A percentile compares a stretch with the other conserved stretches of the same genome.
These are phyloP conservation scores for Lanius ludovicianus DNA, from an alignment of 2,113 vertebrate genomes.

Conservation along the genomic window DNA sequence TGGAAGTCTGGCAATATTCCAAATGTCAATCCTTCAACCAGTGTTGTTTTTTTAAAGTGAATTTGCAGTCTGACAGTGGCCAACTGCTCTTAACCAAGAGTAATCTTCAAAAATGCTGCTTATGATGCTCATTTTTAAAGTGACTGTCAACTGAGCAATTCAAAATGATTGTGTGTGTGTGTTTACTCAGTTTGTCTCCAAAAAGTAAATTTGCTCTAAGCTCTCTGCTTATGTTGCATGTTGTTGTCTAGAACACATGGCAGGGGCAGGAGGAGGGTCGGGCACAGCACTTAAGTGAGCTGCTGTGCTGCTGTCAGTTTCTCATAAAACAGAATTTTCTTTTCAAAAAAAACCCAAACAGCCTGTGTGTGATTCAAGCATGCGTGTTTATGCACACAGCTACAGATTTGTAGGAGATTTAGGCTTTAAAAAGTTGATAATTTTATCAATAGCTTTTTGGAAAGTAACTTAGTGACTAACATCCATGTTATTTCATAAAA, in stretches of 20 bases:
- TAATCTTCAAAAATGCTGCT: background rate
- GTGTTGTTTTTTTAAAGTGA: background rate
- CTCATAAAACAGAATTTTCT: background rate
- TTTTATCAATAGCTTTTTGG: background rate
- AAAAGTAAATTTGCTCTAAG: background rate
- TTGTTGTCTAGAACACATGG: background rate
- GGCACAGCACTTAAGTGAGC: background rate
- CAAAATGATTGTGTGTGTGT: background rate
- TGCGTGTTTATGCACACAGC: background rate
- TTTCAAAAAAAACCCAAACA: background rate
- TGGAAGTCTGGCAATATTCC: background rate
- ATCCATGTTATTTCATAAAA: background rate
- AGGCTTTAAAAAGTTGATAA: background rate
- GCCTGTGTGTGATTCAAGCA: background rate
- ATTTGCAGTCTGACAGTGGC: background rate
- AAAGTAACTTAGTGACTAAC: background rate
- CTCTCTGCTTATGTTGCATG: background rate
- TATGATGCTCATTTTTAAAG: background rate
- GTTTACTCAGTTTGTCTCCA: conserved; percentile 32
- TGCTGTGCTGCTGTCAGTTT: background rate
- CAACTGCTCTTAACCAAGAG: background rate
- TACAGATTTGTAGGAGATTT: background rate
- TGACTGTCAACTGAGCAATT: background rate
- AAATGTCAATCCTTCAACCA: background rate
- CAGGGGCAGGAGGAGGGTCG: background rate